These are phyloP conservation scores for Galeopterus variegatus DNA, from an alignment of 2,113 vertebrate genomes.

Conservation along the genomic window DNA sequence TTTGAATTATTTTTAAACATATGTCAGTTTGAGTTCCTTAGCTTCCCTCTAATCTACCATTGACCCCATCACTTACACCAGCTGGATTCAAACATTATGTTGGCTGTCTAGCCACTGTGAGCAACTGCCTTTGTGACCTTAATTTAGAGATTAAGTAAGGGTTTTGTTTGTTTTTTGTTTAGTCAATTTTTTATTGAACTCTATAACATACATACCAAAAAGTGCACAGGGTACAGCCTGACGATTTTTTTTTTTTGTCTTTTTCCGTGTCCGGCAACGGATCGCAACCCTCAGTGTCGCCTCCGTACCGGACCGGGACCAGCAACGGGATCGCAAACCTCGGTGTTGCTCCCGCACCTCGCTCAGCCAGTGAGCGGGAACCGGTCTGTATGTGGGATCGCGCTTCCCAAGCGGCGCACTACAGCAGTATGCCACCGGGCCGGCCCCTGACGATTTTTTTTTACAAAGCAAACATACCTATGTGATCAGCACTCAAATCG, in stretches of 20 bases:
- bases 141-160: neutral
- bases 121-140: neutral
- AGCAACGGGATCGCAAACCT: too few species aligned
- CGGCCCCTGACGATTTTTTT: too few species aligned
- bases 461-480: neutral
- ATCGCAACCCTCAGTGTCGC: too few species aligned
- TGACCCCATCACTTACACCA: neutral
- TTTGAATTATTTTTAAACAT: neutral
- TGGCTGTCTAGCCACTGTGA: neutral
- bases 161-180: neutral
- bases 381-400: too few species aligned
- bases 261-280: too few species aligned
- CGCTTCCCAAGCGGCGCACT: too few species aligned
- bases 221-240: neutral
- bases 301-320: too few species aligned
- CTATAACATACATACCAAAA: neutral
- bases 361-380: too few species aligned
- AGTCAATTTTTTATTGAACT: neutral
- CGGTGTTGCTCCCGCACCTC: too few species aligned
- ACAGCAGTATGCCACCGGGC: too few species aligned
- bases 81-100: neutral
- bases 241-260: neutral
- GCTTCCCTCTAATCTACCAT: neutral
- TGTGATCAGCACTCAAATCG: neutral
- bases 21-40: neutral